These are phyloP conservation scores for Globia sparganii DNA, from an alignment of 2,888 invertebrate species.

Conservation along the genomic window DNA sequence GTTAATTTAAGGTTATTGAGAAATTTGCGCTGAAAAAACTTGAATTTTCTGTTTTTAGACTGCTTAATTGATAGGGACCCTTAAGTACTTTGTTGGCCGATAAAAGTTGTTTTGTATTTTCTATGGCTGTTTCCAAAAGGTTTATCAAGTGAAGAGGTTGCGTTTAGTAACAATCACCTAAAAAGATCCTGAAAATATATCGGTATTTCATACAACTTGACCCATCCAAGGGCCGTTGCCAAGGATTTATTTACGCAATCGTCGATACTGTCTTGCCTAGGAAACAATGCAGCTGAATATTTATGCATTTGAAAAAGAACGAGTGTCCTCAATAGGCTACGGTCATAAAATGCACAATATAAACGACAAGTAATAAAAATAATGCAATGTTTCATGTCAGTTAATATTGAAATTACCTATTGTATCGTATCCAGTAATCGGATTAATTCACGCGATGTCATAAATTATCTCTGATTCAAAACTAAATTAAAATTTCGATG, in stretches of 20 bases:
- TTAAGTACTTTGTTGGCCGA: neutral
- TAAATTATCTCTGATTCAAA: neutral
- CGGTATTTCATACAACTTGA: neutral
- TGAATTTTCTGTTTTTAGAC: no score
- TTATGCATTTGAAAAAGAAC: slow-evolving; percentile 5
- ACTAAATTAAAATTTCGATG: neutral
- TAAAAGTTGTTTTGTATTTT: neutral
- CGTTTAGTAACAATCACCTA: neutral
- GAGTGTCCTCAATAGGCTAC: neutral
- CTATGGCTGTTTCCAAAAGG: neutral
- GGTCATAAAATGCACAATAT: slow-evolving; percentile 9
- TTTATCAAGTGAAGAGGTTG: neutral
- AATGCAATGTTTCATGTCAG: slow-evolving; percentile 31
- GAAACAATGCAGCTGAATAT: neutral
- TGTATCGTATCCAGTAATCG: slow-evolving; percentile 20
- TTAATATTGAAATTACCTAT: slow-evolving; percentile 8
- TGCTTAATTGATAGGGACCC: no score
- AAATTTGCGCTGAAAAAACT: no score
- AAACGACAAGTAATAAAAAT: slow-evolving; percentile 16
- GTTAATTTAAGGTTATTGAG: no score
- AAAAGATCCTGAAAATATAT: neutral
- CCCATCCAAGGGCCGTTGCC: neutral
- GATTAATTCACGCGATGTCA: slow-evolving; percentile 43
- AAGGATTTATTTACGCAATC: slow-evolving; percentile 5
- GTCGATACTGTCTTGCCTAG: neutral